These are phyloP conservation scores for Buathra laborator DNA, from an alignment of 2,888 invertebrate genomes.

Conservation along the genomic window DNA sequence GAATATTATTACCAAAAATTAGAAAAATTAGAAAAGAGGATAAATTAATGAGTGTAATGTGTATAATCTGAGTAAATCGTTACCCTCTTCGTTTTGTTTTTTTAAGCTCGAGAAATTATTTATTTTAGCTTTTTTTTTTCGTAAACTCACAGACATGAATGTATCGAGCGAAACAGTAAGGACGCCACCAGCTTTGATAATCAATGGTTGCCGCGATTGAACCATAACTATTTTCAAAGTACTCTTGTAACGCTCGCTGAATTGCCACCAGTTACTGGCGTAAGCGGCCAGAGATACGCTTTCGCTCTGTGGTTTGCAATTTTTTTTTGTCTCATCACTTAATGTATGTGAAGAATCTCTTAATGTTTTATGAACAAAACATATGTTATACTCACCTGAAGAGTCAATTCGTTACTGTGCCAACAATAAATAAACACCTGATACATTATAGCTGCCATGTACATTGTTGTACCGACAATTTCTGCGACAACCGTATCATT, in stretches of 20 bases:
- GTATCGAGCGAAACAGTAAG: slow-evolving; percentile 76
- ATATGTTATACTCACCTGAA: too few relatives aligned
- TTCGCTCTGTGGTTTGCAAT: slow-evolving; percentile 58
- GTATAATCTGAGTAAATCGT: too few relatives aligned
- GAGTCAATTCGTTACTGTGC: slow-evolving; percentile 59
- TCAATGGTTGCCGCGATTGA: slow-evolving; percentile 73
- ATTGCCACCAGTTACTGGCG: slow-evolving; percentile 77
- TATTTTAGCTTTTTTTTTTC: too few relatives aligned
- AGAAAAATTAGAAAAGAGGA: too few relatives aligned
- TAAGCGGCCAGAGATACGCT: slow-evolving; percentile 73
- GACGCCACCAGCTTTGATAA: slow-evolving; percentile 74
- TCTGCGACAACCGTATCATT: slow-evolving; percentile 72
- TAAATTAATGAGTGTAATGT: too few relatives aligned
- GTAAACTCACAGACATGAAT: slow-evolving; percentile 60
- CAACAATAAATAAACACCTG: slow-evolving; percentile 80
- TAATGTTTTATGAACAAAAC: too few relatives aligned
- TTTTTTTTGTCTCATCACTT: too few relatives aligned
- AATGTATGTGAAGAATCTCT: too few relatives aligned
- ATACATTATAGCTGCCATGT: slow-evolving; percentile 76
- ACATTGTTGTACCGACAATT: slow-evolving; percentile 74
- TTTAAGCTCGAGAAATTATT: too few relatives aligned
- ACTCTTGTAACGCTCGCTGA: slow-evolving; percentile 71
- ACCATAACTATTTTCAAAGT: slow-evolving; percentile 74
- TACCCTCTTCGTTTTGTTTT: too few relatives aligned
- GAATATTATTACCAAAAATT: too few relatives aligned